A percentile compares a stretch with the other conserved stretches of the same genome.
phyloP scores from a whole-genome alignment of 2,797 vertebrate genomes.

The Alauda arvensis region DNA sequence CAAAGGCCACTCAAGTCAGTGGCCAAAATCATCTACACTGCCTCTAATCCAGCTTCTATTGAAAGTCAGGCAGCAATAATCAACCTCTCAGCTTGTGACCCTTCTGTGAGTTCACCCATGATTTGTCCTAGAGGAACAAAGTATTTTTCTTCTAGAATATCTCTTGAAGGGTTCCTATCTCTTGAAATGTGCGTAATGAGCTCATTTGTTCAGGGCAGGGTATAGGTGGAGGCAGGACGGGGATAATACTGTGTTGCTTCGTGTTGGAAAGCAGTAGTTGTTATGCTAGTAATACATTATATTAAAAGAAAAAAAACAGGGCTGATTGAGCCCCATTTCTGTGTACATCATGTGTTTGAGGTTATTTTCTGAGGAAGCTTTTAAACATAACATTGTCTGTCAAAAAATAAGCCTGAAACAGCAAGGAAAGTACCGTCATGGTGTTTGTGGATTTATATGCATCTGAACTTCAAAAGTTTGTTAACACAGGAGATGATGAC shows the following conservation, averaged over 20 bases:
- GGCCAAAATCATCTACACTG: background rate
- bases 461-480: slow-evolving; percentile 23
- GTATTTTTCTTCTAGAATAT: background rate
- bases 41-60: background rate
- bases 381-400: background rate
- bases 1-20: background rate
- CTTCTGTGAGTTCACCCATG: background rate
- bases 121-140: background rate
- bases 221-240: background rate
- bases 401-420: background rate
- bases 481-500: background rate
- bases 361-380: slow-evolving; percentile 12
- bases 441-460: background rate
- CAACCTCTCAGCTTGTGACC: background rate
- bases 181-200: background rate
- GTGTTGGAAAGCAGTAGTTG: background rate
- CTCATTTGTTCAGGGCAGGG: background rate
- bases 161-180: background rate
- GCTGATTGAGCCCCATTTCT: background rate
- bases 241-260: background rate
- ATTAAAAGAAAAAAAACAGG: background rate
- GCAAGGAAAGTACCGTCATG: background rate
- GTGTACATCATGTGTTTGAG: background rate
- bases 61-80: background rate
- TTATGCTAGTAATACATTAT: background rate